Evolutionary conservation across 2,797 vertebrate species (phyloP), one percentile per base, ranked within the genome.

Genomic region (Galaxias olidus): DNA sequence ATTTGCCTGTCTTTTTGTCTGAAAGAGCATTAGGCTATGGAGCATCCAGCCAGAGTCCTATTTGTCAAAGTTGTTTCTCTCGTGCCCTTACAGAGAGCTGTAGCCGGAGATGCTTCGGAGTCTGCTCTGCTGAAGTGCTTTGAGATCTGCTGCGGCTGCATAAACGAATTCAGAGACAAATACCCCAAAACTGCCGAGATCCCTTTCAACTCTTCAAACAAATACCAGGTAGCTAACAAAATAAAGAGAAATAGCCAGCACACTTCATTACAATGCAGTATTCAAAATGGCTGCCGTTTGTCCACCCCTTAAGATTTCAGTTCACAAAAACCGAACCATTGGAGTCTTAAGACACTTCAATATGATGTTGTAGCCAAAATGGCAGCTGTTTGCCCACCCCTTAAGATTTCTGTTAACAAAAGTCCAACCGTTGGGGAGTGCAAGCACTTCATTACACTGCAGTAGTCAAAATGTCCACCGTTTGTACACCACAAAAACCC

Each of bases 171-270:
- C 86, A 90, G 97, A 69, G 95, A 97, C 0, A 92, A 93, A 50
- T 92, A 96, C 42, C 0, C 54, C 46, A 98, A 97, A 62, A 53
- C 95, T 9, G 78, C 92, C 1, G 97, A 98, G 86, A 98, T 98
- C 58, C 96, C 97, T 4, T 98, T 98, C 87, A 98, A 98, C 87
- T 98, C 96, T 63, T 98, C 97, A 80, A 98, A 97, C 89, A 98
- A 98, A 75, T 98, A 98, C 81, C 96, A 98, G 94, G 96, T 97
- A 85, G 71, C 42, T 49, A 47, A 8, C 30, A 41, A 61, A 62
- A 4, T 17, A 3, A 0, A 42, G 8, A 30, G 3, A 30, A 30
- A 30, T 30, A 30, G 2, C 30, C 6, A 30, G 6, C 30, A 30
- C 30, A 6, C 6, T 6, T 30, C 3, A 30, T 30, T 30, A 30